Evolutionary conservation across 1,140 invertebrate species (phyloP), one percentile per base, ranked within the genome.

Genomic region (Formica exsecta): DNA sequence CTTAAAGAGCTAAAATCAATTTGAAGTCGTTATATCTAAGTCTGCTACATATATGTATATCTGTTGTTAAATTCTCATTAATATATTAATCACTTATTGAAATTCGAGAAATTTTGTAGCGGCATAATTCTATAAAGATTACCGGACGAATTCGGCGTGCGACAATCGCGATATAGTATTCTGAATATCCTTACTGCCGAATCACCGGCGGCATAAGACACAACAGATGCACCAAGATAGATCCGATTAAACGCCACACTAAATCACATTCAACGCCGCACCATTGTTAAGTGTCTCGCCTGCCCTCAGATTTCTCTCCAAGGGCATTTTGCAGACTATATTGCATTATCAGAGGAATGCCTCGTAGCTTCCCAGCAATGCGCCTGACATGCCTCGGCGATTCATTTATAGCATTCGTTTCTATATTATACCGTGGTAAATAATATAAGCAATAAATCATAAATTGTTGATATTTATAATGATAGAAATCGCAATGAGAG

Each of bases 241-340:
- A 92, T 88, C 86, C 91, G 91, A 91, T 92, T 92, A 92, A 85
- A 85, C 86, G 77, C 71, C 64, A 85, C 66, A 81, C 88, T 92
- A 92, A 92, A 91, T 92, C 91, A 90, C 90, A 91, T 88, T 92
- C 84, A 92, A 86, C 74, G 75, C 29, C 75, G 85, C 85, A 59
- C 84, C 85, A 89, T 92, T 92, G 89, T 90, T 88, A 91, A 92
- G 81, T 86, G 73, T 86, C 71, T 80, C 77, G 51, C 54, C 51
- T 73, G 73, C 38, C 77, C 64, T 84, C 64, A 29, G 36, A 66
- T 79, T 25, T 51, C 74, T 66, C 59, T 85, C 19, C n/a, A 61
- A 89, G 61, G 70, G 36, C 66, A 62, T 70, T 83, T 74, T 68
- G 38, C 51, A 36, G 62, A 36, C 66, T 61, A 54, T n/a, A 54